phyloP scores from a whole-genome alignment of 2,113 vertebrate genomes.

The Halichoerus grypus region DNA sequence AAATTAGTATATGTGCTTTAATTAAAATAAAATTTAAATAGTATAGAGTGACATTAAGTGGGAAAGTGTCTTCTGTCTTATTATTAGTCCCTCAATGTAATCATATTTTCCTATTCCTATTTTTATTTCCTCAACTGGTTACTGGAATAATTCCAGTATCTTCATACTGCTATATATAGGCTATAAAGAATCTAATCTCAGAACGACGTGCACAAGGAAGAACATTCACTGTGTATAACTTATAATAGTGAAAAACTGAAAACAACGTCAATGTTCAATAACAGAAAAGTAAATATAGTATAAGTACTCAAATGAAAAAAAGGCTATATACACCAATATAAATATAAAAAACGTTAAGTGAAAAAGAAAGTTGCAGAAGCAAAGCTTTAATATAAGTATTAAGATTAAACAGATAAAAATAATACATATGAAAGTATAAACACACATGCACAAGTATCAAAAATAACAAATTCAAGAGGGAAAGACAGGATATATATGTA shows the following conservation, averaged over 20 bases:
- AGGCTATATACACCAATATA: not conserved
- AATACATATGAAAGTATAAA: constrained; percentile 49
- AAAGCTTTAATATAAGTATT: not conserved
- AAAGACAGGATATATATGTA: not conserved
- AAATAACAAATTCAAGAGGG: constrained; percentile 52
- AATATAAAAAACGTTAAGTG: not conserved
- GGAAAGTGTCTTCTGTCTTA: not conserved
- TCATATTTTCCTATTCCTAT: not conserved
- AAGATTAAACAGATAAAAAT: not conserved
- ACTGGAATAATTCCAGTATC: constrained; percentile 20
- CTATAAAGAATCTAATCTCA: constrained; percentile 1
- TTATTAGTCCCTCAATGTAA: not conserved
- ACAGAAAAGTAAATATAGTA: not conserved
- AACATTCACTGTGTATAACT: not conserved
- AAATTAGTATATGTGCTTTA: not conserved
- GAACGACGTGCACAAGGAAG: not conserved
- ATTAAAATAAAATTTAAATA: constrained; percentile 46
- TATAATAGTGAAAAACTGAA: constrained; percentile 9
- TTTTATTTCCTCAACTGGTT: constrained; percentile 40
- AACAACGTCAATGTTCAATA: constrained; percentile 3
- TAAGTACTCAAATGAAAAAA: constrained; percentile 6
- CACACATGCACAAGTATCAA: not conserved
- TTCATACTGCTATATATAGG: not conserved
- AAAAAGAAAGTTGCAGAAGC: constrained; percentile 5
- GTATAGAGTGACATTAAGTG: not conserved